Evolutionary conservation across 53 echinoderm and acorn worm species (phyloP).

Genomic region (Zoroaster sp.): DNA sequence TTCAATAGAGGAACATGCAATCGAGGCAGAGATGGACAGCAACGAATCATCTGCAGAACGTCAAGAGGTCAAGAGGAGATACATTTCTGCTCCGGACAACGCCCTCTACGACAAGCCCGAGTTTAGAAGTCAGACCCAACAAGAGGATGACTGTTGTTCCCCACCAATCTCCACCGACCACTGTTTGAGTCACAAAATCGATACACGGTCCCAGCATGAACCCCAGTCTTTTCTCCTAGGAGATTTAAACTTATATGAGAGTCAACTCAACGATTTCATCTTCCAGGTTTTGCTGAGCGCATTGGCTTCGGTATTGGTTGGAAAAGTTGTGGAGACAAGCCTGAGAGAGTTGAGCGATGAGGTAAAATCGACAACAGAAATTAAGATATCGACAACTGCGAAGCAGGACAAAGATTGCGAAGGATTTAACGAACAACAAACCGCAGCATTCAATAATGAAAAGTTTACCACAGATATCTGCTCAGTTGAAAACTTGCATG

Average conservation of each 20-base stretch:
- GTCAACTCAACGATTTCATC: not conserved
- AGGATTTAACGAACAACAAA: not conserved
- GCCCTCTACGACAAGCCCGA: not conserved
- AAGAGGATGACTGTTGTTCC: not conserved
- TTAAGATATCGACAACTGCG: not conserved
- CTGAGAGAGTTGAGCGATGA: not conserved
- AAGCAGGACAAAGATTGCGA: not conserved
- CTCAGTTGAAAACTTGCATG: too few relatives aligned
- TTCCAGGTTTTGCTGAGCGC: constrained; percentile 1
- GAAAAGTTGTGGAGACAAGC: not conserved
- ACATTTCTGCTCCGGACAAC: not conserved
- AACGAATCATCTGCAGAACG: not conserved
- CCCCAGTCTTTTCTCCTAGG: not conserved
- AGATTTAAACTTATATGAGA: not conserved
- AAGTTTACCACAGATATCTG: too few relatives aligned
- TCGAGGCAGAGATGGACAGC: not conserved
- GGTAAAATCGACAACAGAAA: not conserved
- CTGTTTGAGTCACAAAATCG: not conserved
- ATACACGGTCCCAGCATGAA: not conserved
- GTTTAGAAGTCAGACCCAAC: too few relatives aligned
- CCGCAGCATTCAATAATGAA: not conserved
- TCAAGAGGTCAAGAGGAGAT: too few relatives aligned
- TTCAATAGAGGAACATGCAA: not conserved
- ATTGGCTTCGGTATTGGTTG: not conserved
- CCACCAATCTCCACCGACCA: not conserved